Evolutionary conservation across 2,797 vertebrate species (phyloP).

Genomic region (Phylloscopus collybita): DNA sequence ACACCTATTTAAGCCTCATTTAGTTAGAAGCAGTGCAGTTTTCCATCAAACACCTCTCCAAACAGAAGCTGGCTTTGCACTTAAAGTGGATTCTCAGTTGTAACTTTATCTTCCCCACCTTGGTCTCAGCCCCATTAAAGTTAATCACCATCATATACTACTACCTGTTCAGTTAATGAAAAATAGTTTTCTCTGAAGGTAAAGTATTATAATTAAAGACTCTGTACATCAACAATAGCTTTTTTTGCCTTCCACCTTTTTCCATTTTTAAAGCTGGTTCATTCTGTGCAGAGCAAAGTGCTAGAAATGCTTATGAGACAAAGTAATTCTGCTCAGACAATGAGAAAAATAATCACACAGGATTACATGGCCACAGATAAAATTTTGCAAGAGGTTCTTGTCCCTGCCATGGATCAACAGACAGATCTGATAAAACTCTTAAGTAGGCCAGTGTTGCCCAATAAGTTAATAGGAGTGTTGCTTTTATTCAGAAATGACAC

Average conservation of each 20-base stretch:
- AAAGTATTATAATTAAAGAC: slow-evolving; percentile 52
- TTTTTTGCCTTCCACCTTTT: slow-evolving; percentile 20
- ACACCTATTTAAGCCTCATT: slow-evolving; percentile 57
- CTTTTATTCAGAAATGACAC: slow-evolving; percentile 7
- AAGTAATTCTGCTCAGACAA: slow-evolving; percentile 28
- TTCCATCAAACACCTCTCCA: slow-evolving; percentile 42
- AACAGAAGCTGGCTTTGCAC: slow-evolving; percentile 60
- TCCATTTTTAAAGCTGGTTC: slow-evolving; percentile 10
- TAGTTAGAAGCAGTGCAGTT: slow-evolving; percentile 45
- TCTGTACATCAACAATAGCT: slow-evolving; percentile 37
- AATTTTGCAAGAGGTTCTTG: slow-evolving; percentile 53
- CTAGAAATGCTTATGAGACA: slow-evolving; percentile 13
- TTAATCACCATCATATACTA: slow-evolving; percentile 67
- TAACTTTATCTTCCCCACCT: slow-evolving; percentile 65
- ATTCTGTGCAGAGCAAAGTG: background rate
- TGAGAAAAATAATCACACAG: slow-evolving; percentile 25
- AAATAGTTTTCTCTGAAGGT: slow-evolving; percentile 66
- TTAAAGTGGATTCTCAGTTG: slow-evolving; percentile 39
- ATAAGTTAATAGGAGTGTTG: background rate
- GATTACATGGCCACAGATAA: slow-evolving; percentile 20
- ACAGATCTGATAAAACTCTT: slow-evolving; percentile 28
- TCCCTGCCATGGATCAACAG: slow-evolving; percentile 18
- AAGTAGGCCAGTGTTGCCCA: background rate
- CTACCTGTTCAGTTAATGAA: slow-evolving; percentile 61
- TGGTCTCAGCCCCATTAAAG: slow-evolving; percentile 63